Conservation (phyloP, 2,888 invertebrate genomes). For the Coenonympha glycerion region DNA sequence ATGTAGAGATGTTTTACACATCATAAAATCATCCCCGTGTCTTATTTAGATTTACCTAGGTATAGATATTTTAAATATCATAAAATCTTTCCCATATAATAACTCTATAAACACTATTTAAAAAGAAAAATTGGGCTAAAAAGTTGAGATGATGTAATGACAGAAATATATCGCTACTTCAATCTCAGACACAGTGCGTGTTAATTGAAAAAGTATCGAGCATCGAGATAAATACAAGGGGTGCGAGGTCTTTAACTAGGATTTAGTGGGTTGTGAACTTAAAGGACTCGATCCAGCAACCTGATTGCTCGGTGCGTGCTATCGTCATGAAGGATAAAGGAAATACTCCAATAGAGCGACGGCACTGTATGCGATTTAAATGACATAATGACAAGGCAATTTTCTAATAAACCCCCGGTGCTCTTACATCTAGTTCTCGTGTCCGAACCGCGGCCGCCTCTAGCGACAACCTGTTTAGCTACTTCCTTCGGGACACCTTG, state of each 20-base stretch:
- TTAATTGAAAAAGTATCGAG: too few species aligned
- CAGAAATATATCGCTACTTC: too few species aligned
- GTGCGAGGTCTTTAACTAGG: neutral
- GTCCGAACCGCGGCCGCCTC: slow-evolving; percentile 58
- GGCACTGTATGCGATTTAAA: slow-evolving; percentile 76
- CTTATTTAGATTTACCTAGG: too few species aligned
- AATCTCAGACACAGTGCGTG: too few species aligned
- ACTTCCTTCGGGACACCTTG: slow-evolving; percentile 68
- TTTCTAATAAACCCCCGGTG: slow-evolving; percentile 76
- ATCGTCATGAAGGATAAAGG: slow-evolving; percentile 75
- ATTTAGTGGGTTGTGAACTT: slow-evolving; percentile 21
- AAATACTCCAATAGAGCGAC: slow-evolving; percentile 75
- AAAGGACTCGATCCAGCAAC: slow-evolving; percentile 57
- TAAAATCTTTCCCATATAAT: too few species aligned
- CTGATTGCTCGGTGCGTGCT: slow-evolving; percentile 67
- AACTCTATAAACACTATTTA: too few species aligned
- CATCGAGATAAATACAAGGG: too few species aligned
- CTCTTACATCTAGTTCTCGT: slow-evolving; percentile 63
- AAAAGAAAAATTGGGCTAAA: too few species aligned
- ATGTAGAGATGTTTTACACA: too few species aligned
- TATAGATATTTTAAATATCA: too few species aligned
- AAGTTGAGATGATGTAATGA: too few species aligned
- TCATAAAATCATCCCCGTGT: too few species aligned
- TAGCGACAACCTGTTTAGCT: slow-evolving; percentile 65
- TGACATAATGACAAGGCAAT: slow-evolving; percentile 76